Evolutionary conservation across 1,140 invertebrate genomes (phyloP).

Genomic region (Macrocentrus cingulum): DNA sequence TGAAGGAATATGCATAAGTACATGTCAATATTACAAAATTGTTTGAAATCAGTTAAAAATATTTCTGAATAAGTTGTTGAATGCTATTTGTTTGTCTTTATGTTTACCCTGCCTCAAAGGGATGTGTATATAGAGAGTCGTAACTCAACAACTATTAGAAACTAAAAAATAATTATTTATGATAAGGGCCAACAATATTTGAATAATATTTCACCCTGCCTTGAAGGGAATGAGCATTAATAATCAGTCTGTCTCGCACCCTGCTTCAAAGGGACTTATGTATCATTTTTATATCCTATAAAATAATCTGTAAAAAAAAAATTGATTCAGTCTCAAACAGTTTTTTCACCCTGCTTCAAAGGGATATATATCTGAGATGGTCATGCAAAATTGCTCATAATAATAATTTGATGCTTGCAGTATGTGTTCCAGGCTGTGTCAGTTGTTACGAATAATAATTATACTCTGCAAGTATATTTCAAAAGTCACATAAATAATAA

Average conservation of each 20-base stretch:
- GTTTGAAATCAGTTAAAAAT: no score
- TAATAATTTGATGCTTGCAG: neutral
- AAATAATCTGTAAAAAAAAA: constrained; percentile 34
- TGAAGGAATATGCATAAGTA: no score
- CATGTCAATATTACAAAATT: no score
- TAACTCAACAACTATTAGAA: constrained; percentile 29
- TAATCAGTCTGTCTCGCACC: constrained; percentile 36
- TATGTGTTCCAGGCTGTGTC: neutral
- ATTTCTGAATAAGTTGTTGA: no score
- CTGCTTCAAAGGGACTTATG: constrained; percentile 44
- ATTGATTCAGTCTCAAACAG: constrained; percentile 44
- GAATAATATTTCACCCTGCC: constrained; percentile 42
- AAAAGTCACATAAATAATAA: no score
- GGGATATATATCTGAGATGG: constrained; percentile 42
- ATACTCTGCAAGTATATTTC: no score
- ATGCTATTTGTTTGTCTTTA: no score
- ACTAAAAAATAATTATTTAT: constrained; percentile 3
- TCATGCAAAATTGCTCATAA: constrained; percentile 41
- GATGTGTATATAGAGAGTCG: constrained; percentile 47
- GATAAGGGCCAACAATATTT: constrained; percentile 5
- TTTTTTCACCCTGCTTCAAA: constrained; percentile 50
- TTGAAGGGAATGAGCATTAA: constrained; percentile 37
- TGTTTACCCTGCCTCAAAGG: constrained; percentile 47
- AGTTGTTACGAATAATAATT: no score
- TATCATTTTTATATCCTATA: no score